Base-by-base conservation (phyloP, 92 coral and sea anemone genomes). In the Galaxea fascicularis region DNA sequence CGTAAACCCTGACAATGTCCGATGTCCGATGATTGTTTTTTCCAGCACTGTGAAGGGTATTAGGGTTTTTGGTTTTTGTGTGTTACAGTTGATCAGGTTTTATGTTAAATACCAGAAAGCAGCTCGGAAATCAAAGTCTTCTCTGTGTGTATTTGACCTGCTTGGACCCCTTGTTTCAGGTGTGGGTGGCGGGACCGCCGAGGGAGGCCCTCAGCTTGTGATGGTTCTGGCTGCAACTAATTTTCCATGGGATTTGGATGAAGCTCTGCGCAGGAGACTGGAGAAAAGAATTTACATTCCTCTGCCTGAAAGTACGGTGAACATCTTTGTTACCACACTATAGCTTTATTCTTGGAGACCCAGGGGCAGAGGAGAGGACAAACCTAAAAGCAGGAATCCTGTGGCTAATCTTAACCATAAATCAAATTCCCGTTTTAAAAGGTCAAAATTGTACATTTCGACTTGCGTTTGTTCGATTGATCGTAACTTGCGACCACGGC, bases 211-310 rank as follows among this genome's bases (percentile, higher is more conserved):
- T 0, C 95, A 94, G 71, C 92, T 91, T 21, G 98, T 96, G 35
- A 96, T 96, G 98, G 98, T 96, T 8, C 91, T 96, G 8, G 98
- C 98, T 2, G 98, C 98, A 8, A 96, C 98, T 24, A 96, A 96
- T 88, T 96, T 96, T 60, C 98, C 98, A 26, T 96, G 98, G 98
- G 98, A 96, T 73, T 86, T 96, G 44, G 98, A 96, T 74, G 98
- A 96, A 83, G 98, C 98, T 45, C 94, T 96, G 82, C 89, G 98
- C 10, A 90, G 98, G 69, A 93, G 98, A 20, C 86, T 96, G 90
- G 98, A 96, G 65, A 96, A 96, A 74, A 90, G 98, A 87, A 93
- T 96, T 84, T 96, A 96, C 79, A 96, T 96, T 56, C 98, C 98
- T 13, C 87, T 96, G 11, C 98, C 98, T 53, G 90, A 90, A 92